These are phyloP conservation scores for Alentia gelatinosa DNA, from an alignment of 2,888 invertebrate genomes.

Conservation along the genomic window DNA sequence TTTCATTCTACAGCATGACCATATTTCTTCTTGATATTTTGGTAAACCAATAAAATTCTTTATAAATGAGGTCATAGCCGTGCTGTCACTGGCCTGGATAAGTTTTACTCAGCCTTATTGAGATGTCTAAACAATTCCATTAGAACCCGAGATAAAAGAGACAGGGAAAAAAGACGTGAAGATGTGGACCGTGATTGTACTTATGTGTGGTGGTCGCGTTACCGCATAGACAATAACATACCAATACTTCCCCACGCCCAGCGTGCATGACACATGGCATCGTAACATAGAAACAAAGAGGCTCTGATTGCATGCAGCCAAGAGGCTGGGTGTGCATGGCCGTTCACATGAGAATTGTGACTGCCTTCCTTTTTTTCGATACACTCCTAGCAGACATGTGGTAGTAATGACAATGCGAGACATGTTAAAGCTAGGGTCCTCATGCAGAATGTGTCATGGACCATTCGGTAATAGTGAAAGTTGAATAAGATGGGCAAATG, in stretches of 20 bases:
- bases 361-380: background rate
- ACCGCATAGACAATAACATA: background rate
- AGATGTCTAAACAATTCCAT: background rate
- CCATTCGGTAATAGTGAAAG: background rate
- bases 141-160: background rate
- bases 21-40: too few species aligned
- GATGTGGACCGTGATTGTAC: background rate
- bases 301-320: background rate
- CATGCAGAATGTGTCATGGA: background rate
- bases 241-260: background rate
- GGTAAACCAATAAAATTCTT: too few species aligned
- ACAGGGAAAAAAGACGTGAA: background rate
- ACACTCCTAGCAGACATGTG: background rate
- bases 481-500: background rate
- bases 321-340: background rate
- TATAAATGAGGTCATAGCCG: too few species aligned
- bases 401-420: background rate
- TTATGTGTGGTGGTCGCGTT: background rate
- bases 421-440: too few species aligned
- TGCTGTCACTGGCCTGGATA: background rate
- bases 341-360: background rate
- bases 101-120: background rate
- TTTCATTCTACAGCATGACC: too few species aligned
- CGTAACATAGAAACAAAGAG: background rate
- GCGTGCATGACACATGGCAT: background rate